Percentiles rank a stretch among this genome's conserved stretches.
Conservation (phyloP, 2,888 invertebrate species). For the Parelbella ahira region DNA sequence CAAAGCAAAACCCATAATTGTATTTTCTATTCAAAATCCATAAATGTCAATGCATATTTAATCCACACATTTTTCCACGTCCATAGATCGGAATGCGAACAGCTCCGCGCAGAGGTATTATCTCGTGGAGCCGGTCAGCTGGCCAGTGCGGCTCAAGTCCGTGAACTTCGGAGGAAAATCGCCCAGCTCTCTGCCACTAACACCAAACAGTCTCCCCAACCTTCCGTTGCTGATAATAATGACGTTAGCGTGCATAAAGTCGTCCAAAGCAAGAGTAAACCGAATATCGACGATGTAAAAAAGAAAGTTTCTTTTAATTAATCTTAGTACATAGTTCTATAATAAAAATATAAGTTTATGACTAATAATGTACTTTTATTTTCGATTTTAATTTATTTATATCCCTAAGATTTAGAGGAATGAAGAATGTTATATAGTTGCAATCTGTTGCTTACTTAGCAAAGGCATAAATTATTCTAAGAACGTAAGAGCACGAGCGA, state of each 20-base stretch:
- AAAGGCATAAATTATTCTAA: too few species aligned
- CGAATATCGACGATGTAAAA: constrained; percentile 52
- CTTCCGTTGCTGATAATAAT: constrained; percentile 35
- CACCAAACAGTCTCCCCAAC: constrained; percentile 29
- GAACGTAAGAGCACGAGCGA: too few species aligned
- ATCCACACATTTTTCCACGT: neutral
- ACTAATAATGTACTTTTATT: too few species aligned
- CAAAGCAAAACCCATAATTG: too few species aligned
- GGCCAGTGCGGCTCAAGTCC: constrained; percentile 56
- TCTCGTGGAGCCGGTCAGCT: constrained; percentile 62
- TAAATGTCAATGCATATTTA: too few species aligned
- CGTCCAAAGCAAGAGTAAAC: constrained; percentile 34
- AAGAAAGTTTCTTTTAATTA: constrained; percentile 70
- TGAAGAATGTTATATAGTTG: too few species aligned
- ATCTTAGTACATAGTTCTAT: too few species aligned
- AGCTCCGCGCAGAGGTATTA: constrained; percentile 54
- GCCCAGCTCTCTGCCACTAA: constrained; percentile 36
- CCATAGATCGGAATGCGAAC: constrained; percentile 59
- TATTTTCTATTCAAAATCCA: too few species aligned
- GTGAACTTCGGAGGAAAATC: constrained; percentile 59
- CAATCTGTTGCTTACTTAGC: too few species aligned
- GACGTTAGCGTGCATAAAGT: constrained; percentile 37
- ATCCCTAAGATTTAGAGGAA: too few species aligned
- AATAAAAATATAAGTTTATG: too few species aligned
- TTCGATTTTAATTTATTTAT: too few species aligned